Evolutionary conservation across 2,797 vertebrate genomes (phyloP).

Genomic region (Parambassis ranga): DNA sequence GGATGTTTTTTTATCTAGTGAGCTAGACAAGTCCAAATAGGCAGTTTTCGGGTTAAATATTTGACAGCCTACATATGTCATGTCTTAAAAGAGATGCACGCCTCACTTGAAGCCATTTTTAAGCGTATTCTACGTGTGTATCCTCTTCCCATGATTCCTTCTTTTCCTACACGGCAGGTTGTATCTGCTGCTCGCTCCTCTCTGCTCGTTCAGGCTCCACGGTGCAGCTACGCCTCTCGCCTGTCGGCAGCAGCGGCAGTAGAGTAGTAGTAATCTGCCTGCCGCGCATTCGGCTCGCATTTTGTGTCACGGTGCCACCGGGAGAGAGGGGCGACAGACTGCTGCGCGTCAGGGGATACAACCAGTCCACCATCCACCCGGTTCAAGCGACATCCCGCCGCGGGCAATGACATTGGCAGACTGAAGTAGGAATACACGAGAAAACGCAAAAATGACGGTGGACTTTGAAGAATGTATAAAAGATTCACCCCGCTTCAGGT

Average conservation of each 20-base stretch:
- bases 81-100: too few species aligned
- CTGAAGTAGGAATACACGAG: constrained; percentile 67
- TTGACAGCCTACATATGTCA: too few species aligned
- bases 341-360: constrained; percentile 58
- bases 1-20: too few species aligned
- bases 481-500: constrained; percentile 96
- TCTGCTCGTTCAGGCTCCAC: not conserved
- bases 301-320: constrained; percentile 70
- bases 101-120: too few species aligned
- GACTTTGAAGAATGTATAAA: constrained; percentile 99
- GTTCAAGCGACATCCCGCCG: constrained; percentile 43
- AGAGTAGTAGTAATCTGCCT: constrained; percentile 58
- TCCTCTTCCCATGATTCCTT: constrained; percentile 1
- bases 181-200: constrained; percentile 31
- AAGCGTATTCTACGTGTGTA: not conserved
- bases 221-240: constrained; percentile 53
- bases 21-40: too few species aligned
- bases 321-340: constrained; percentile 54
- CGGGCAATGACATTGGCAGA: constrained; percentile 73
- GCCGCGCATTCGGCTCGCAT: constrained; percentile 38
- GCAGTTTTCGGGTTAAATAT: too few species aligned
- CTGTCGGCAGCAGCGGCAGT: constrained; percentile 34
- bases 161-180: not conserved
- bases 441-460: constrained; percentile 89
- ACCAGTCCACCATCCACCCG: constrained; percentile 44